Base-by-base conservation (phyloP, 64 coral and sea anemone genomes). In the Catalaphyllia jardinei region DNA sequence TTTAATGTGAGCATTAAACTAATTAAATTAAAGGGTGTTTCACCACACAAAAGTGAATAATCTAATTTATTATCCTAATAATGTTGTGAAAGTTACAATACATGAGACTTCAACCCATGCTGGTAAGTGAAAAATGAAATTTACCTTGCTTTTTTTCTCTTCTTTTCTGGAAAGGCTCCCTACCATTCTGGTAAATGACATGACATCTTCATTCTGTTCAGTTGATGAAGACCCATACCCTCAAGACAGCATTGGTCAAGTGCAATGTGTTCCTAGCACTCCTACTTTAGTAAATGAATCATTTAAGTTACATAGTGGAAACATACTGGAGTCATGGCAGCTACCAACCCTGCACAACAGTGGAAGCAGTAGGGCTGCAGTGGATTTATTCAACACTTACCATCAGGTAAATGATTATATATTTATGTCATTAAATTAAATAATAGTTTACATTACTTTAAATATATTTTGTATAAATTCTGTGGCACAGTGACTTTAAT, bases 181-280 rank as follows among this genome's bases (percentile, higher is more conserved):
- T 25, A 8, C 38, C 49, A 3, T 28, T 51, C 19, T 35, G 67
- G 67, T 20, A 83, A n/a, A 42, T 83, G 62, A 83, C 31, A 71
- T 69, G 14, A 52, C 63, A 28, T 51, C 81, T 0, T 64, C 81
- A n/a, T 51, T 20, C 8, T 15, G 24, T 51, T 12, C 24, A 67
- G 62, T 85, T 51, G 81, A 85, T 46, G 81, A 85, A 71, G 81
- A 85, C 24, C 33, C 81, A 71, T 85, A 51, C n/a, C 62, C 62
- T 14, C 31, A 24, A 1, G 60, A 60, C 25, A 85, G 81, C 64
- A 85, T 9, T 71, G 81, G 39, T 18, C 81, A 46, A 46, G 39
- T 63, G 3, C 81, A 85, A 18, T 85, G 81, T 85, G 81, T 85
- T 50, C 81, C 81, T 3, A 38, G 62, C 60, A 52, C 81, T 13